Evolutionary conservation across 2,797 vertebrate genomes (phyloP), one percentile per base, ranked within the genome.

Genomic region (Echeneis naucrates): DNA sequence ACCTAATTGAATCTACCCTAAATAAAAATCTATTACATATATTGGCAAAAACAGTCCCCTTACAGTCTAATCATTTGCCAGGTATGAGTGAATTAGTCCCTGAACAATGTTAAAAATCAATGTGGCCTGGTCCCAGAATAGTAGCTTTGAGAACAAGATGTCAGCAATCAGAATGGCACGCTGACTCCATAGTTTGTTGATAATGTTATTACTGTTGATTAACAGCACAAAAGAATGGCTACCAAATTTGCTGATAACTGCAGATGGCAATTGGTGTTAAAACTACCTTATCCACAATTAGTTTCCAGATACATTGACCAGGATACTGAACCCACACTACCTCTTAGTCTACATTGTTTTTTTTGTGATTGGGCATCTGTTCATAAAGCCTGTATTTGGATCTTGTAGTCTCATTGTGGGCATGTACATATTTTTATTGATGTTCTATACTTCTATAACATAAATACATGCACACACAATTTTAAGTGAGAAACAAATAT

Each of bases 101-200:
- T 57, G 65, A 66, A 38, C 37, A 38, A 55, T n/a, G 37, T 70
- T 68, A 68, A 70, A 78, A 80, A 77, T 87, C 37, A 53, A 60
- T 81, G 21, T 12, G 40, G 6, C 16, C 42, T 19, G 59, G 45
- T 78, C 53, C 37, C 35, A 56, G 67, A 58, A 72, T 57, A 53
- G 44, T 32, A 53, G 65, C 48, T 63, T 64, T 63, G 14, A 47
- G 58, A 56, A 14, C 40, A 19, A 19, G 17, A 48, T 8, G 32
- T 55, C n/a, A 47, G 9, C 3, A 17, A 21, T n/a, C 17, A 52
- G 23, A 63, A 30, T 14, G 1, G n/a, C n/a, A n/a, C 21, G 50
- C 26, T 51, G 37, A 51, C 44, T 53, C 32, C 6, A 45, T 35
- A 10, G 7, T 62, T 51, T 37, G 33, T 3, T 8, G 11, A 2